Conservation (phyloP, 2,888 invertebrate genomes). For the Megamerina dolium region DNA sequence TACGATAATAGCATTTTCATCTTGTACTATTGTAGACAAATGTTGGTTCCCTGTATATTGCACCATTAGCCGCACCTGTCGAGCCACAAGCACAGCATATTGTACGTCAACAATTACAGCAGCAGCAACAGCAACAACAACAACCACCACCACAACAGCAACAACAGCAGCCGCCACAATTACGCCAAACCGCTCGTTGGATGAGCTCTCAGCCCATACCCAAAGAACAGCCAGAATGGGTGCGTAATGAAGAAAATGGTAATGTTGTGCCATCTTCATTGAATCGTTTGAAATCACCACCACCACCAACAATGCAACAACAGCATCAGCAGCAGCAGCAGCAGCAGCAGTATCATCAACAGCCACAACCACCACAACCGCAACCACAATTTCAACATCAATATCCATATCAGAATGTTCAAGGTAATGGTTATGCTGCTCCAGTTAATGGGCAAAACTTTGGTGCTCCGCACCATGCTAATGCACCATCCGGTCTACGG, state of each 20-base stretch:
- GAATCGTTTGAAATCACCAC: constrained; percentile 33
- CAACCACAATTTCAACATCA: constrained; percentile 10
- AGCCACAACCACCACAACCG: constrained; percentile 16
- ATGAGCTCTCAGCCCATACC: constrained; percentile 33
- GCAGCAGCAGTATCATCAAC: constrained; percentile 14
- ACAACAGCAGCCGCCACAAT: constrained; percentile 31
- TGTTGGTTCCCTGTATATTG: constrained; percentile 55
- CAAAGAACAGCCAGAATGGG: constrained; percentile 45
- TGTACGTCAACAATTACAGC: constrained; percentile 41
- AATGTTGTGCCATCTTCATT: constrained; percentile 39
- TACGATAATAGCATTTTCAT: too few relatives aligned
- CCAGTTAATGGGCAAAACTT: constrained; percentile 28
- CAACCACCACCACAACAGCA: constrained; percentile 20
- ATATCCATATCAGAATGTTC: constrained; percentile 23
- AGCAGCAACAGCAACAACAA: constrained; percentile 29
- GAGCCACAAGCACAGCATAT: constrained; percentile 41
- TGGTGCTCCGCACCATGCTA: constrained; percentile 26
- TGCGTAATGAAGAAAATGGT: constrained; percentile 41
- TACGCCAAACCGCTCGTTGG: constrained; percentile 39
- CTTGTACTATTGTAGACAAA: constrained; percentile 34
- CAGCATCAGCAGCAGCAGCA: constrained; percentile 40
- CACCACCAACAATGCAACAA: constrained; percentile 31
- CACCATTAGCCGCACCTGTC: constrained; percentile 50
- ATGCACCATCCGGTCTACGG: constrained; percentile 30
- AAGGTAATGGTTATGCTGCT: constrained; percentile 30